phyloP scores from a whole-genome alignment of 2,797 vertebrate species.

The Cyclopterus lumpus region DNA sequence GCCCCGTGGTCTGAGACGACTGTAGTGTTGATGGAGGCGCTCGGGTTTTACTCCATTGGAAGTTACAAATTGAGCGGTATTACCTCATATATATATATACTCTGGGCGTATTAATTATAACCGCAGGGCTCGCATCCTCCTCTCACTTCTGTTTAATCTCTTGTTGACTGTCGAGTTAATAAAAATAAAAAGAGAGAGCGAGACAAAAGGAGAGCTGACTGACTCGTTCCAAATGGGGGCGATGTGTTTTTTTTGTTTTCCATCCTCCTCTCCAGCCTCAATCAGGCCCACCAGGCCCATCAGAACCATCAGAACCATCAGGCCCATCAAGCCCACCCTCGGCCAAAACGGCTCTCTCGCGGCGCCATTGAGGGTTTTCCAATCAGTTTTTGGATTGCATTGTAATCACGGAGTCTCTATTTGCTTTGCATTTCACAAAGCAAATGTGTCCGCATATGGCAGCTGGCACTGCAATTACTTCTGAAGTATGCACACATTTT shows the following conservation, averaged over 20 bases:
- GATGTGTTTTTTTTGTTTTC: background rate
- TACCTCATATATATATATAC: conserved; percentile 15
- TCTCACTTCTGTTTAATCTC: conserved; percentile 28
- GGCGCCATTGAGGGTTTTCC: conserved; percentile 36
- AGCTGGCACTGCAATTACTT: conserved; percentile 56
- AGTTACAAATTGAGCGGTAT: conserved; percentile 29
- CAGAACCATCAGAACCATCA: no score
- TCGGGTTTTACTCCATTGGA: conserved; percentile 19
- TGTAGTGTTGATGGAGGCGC: conserved; percentile 7
- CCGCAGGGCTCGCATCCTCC: background rate
- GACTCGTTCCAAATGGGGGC: conserved; percentile 32
- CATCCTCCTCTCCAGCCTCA: conserved; percentile 29
- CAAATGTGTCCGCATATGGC: conserved; percentile 58
- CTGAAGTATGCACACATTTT: conserved; percentile 35
- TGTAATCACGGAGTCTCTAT: conserved; percentile 61
- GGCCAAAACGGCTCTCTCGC: conserved; percentile 25
- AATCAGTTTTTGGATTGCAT: conserved; percentile 64
- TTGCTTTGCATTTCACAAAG: conserved; percentile 51
- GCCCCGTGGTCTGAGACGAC: background rate
- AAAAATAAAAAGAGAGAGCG: background rate
- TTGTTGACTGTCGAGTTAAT: conserved; percentile 16
- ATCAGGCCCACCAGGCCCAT: conserved; percentile 33
- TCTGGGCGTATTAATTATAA: conserved; percentile 31
- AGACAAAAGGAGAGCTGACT: conserved; percentile 19
- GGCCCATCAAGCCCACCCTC: conserved; percentile 40